Evolutionary conservation across 2,113 vertebrate genomes (phyloP).

Genomic region (Trogon surrucura): DNA sequence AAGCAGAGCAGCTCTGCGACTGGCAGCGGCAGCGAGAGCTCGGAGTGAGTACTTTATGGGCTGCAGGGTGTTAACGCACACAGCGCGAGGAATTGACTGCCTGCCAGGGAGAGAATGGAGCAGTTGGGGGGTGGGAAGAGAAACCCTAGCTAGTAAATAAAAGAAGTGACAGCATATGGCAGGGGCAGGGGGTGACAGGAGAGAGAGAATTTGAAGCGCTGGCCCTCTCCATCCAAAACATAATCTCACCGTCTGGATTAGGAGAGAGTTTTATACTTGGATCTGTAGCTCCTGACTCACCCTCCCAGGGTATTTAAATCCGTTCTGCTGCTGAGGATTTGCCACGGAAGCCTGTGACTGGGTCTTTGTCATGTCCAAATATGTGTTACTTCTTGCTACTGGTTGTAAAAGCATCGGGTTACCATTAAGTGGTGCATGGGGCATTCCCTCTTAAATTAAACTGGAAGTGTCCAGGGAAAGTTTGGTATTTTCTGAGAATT

Average conservation of each 20-base stretch:
- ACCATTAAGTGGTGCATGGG: neutral
- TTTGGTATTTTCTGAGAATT: neutral
- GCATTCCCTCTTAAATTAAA: neutral
- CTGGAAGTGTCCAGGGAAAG: neutral
- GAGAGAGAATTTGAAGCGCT: conserved; percentile 37
- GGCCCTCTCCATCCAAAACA: neutral
- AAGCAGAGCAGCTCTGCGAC: conserved; percentile 64
- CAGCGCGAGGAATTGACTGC: conserved; percentile 73
- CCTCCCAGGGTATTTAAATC: conserved; percentile 34
- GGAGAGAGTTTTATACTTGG: conserved; percentile 21
- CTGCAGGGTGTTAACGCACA: conserved; percentile 71
- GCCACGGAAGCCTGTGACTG: neutral
- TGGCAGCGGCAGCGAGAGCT: conserved; percentile 72
- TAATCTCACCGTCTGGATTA: conserved; percentile 21
- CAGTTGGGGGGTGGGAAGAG: conserved; percentile 37
- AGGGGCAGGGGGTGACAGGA: neutral
- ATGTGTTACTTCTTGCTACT: neutral
- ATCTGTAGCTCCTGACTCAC: neutral
- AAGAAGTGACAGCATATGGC: conserved; percentile 41
- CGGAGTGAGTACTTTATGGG: conserved; percentile 84
- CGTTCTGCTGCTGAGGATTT: conserved; percentile 12
- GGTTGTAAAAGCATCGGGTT: neutral
- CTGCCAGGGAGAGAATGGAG: conserved; percentile 65
- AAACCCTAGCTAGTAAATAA: conserved; percentile 64
- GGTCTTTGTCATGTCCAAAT: neutral